phyloP scores from a whole-genome alignment of 2,797 vertebrate species.

The Sebastes dallii region DNA sequence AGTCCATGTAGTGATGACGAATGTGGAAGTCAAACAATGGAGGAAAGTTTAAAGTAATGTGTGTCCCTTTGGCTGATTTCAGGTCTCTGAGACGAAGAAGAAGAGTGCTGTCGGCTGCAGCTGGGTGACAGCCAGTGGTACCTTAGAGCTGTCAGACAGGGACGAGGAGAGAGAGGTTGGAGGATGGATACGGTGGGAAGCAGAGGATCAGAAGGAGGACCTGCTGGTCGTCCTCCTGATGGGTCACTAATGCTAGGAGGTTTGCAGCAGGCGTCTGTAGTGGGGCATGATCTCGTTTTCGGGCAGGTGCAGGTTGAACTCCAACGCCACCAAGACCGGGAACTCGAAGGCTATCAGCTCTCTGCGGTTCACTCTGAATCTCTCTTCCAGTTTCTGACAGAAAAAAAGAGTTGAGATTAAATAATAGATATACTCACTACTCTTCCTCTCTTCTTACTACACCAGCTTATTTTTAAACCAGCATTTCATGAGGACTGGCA shows the following conservation, averaged over 20 bases:
- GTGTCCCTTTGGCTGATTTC: slow-evolving; percentile 79
- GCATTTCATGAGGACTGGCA: neutral
- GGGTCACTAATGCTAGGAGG: slow-evolving; percentile 90
- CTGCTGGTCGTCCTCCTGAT: slow-evolving; percentile 60
- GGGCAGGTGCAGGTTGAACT: slow-evolving; percentile 96
- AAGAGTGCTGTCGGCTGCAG: slow-evolving; percentile 13
- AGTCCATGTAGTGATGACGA: slow-evolving; percentile 45
- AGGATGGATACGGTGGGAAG: slow-evolving; percentile 11
- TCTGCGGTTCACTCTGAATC: slow-evolving; percentile 94
- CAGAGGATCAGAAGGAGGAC: slow-evolving; percentile 62
- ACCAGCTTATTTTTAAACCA: neutral
- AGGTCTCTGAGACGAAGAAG: slow-evolving; percentile 58
- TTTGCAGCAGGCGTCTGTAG: slow-evolving; percentile 96
- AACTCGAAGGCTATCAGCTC: slow-evolving; percentile 99
- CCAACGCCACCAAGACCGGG: slow-evolving; percentile 95
- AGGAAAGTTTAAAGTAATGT: slow-evolving; percentile 18
- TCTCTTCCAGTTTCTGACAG: slow-evolving; percentile 96
- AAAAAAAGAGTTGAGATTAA: neutral
- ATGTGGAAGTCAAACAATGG: slow-evolving; percentile 14
- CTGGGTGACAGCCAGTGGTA: slow-evolving; percentile 23
- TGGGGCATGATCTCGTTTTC: slow-evolving; percentile 98
- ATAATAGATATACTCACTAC: neutral
- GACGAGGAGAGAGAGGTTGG: neutral
- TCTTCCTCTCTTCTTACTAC: neutral
- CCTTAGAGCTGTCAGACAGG: slow-evolving; percentile 9